Percentiles rank a stretch among this genome's conserved stretches.
These are phyloP conservation scores for Oncorhynchus clarkii DNA, from an alignment of 2,113 vertebrate genomes.

Conservation along the genomic window DNA sequence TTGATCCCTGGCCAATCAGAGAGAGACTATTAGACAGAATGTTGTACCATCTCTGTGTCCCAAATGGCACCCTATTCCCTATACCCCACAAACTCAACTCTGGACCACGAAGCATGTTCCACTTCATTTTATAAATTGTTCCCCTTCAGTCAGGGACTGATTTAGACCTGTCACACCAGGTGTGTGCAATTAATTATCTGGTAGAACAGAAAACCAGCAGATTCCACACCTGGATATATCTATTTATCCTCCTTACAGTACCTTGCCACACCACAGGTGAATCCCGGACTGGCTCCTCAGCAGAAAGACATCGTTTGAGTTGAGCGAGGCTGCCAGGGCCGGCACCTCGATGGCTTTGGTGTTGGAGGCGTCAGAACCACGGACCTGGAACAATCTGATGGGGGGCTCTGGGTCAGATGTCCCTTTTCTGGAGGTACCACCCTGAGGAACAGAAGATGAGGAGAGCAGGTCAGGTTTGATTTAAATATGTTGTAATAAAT, in stretches of 20 bases:
- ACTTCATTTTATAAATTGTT: no score
- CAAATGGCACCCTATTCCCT: no score
- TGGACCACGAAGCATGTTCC: no score
- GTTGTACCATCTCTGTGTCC: no score
- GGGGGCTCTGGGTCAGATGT: constrained; percentile 71
- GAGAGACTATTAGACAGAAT: neutral
- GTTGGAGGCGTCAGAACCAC: constrained; percentile 74
- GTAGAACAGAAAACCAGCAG: no score
- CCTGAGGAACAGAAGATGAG: constrained; percentile 61
- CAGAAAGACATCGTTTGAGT: constrained; percentile 88
- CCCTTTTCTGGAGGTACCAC: constrained; percentile 82
- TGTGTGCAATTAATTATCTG: no score
- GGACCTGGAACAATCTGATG: constrained; percentile 83
- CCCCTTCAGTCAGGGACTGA: no score
- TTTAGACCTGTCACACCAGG: no score
- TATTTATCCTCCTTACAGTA: constrained; percentile 37
- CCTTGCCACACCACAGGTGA: constrained; percentile 90
- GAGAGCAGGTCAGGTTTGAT: no score
- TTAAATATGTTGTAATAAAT: neutral
- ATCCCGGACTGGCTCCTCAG: constrained; percentile 72
- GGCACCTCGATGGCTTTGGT: constrained; percentile 79
- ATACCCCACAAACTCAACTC: no score
- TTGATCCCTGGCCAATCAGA: constrained; percentile 75
- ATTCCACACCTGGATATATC: no score
- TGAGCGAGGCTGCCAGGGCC: constrained; percentile 76